These are phyloP conservation scores for Polylopha cassiicola DNA, from an alignment of 2,888 invertebrate genomes.

Conservation along the genomic window DNA sequence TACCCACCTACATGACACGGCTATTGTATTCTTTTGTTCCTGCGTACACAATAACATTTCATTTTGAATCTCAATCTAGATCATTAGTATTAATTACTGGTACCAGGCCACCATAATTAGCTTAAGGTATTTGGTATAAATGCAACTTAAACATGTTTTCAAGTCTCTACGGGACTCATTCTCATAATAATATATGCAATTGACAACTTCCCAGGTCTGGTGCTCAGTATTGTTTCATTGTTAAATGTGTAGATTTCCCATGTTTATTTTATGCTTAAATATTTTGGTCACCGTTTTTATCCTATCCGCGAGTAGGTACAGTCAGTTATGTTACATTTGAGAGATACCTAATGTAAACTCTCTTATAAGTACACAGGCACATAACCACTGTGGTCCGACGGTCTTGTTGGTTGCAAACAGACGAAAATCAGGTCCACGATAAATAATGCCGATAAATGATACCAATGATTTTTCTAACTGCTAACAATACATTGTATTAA, in stretches of 20 bases:
- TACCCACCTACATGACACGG: constrained; percentile 29
- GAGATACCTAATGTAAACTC: too few species aligned
- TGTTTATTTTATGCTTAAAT: constrained; percentile 10
- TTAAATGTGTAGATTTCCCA: constrained; percentile 34
- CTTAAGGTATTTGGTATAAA: constrained; percentile 37
- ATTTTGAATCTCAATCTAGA: constrained; percentile 44
- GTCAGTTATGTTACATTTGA: too few species aligned
- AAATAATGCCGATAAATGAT: too few species aligned
- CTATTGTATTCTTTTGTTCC: constrained; percentile 43
- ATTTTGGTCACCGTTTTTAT: constrained; percentile 13
- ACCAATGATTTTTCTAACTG: too few species aligned
- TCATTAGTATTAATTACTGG: constrained; percentile 33
- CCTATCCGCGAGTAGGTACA: constrained; percentile 1
- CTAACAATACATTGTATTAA: too few species aligned
- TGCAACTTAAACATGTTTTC: constrained; percentile 34
- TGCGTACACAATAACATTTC: constrained; percentile 36
- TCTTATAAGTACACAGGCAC: too few species aligned
- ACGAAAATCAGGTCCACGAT: too few species aligned
- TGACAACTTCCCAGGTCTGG: constrained; percentile 40
- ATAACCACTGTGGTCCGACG: too few species aligned
- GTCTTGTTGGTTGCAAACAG: too few species aligned
- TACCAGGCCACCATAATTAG: constrained; percentile 33
- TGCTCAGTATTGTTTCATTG: constrained; percentile 34
- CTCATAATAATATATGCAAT: constrained; percentile 43
- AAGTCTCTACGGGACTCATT: constrained; percentile 36